Evolutionary conservation across 1,140 invertebrate genomes (phyloP).

Genomic region (Calosoma granatense): DNA sequence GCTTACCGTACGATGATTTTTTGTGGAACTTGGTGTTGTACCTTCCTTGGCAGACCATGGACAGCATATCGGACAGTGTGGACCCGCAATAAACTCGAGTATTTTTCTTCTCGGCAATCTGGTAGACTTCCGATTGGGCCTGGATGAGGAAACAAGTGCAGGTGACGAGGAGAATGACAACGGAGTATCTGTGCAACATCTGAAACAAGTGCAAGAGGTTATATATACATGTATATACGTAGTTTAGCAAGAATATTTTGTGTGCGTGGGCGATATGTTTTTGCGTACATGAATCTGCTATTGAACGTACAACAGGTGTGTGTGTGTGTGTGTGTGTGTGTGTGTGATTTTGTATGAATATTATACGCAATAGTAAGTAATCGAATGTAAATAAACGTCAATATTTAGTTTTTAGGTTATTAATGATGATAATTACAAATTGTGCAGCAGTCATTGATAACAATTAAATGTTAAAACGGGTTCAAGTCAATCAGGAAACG

Average conservation of each 20-base stretch:
- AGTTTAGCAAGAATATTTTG: not conserved
- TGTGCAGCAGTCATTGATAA: too few species aligned
- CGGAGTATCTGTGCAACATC: not conserved
- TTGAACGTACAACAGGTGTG: not conserved
- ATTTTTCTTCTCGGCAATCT: not conserved
- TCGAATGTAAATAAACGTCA: not conserved
- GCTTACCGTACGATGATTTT: not conserved
- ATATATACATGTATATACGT: not conserved
- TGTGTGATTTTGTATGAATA: not conserved
- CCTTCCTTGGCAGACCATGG: conserved; percentile 5
- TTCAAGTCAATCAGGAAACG: too few species aligned
- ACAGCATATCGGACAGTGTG: conserved; percentile 11
- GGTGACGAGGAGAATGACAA: not conserved
- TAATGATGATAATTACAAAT: too few species aligned
- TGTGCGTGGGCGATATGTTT: not conserved
- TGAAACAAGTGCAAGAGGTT: not conserved
- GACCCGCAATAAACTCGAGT: conserved; percentile 13
- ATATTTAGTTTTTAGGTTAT: too few species aligned
- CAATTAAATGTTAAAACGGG: too few species aligned
- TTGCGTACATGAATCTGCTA: not conserved
- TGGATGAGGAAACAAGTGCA: conserved; percentile 2
- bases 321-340: not conserved
- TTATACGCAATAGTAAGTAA: not conserved
- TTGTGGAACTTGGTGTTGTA: conserved; percentile 10
- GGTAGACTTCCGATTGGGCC: not conserved